phyloP scores from a whole-genome alignment of 2,797 vertebrate species.

The Aldrovandia affinis region DNA sequence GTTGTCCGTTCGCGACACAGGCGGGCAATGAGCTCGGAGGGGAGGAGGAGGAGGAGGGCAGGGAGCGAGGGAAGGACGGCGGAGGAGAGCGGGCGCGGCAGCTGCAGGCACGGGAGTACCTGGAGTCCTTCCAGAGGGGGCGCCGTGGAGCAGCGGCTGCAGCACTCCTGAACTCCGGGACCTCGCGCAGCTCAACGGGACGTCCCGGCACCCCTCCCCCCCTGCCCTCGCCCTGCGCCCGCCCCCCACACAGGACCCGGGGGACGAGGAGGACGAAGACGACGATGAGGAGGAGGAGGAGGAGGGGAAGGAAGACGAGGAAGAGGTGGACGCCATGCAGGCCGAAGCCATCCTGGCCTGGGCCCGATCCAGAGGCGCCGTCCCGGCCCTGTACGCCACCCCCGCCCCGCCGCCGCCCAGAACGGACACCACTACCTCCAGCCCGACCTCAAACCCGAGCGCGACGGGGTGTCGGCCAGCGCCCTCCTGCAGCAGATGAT shows the following conservation, averaged over 20 bases:
- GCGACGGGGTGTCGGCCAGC: conserved; percentile 85
- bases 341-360: conserved; percentile 51
- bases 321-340: conserved; percentile 59
- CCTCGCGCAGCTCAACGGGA: conserved; percentile 75
- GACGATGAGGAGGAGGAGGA: conserved; percentile 76
- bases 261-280: conserved; percentile 81
- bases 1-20: conserved; percentile 47
- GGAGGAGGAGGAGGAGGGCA: conserved; percentile 62
- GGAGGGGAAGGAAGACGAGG: conserved; percentile 30
- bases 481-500: conserved; percentile 95
- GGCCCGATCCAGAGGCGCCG: conserved; percentile 67
- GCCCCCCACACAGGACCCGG: conserved; percentile 56
- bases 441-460: conserved; percentile 68
- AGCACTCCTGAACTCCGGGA: conserved; percentile 83
- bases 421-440: conserved; percentile 87
- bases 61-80: conserved; percentile 49
- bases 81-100: conserved; percentile 85
- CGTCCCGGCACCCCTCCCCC: conserved; percentile 74
- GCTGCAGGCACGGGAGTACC: conserved; percentile 90
- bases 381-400: conserved; percentile 65
- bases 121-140: conserved; percentile 96
- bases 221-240: neutral
- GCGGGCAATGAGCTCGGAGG: conserved; percentile 72
- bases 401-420: conserved; percentile 83
- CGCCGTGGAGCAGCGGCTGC: conserved; percentile 79